Evolutionary conservation across 2,113 vertebrate genomes (phyloP).

Genomic region (Montifringilla adamsi): DNA sequence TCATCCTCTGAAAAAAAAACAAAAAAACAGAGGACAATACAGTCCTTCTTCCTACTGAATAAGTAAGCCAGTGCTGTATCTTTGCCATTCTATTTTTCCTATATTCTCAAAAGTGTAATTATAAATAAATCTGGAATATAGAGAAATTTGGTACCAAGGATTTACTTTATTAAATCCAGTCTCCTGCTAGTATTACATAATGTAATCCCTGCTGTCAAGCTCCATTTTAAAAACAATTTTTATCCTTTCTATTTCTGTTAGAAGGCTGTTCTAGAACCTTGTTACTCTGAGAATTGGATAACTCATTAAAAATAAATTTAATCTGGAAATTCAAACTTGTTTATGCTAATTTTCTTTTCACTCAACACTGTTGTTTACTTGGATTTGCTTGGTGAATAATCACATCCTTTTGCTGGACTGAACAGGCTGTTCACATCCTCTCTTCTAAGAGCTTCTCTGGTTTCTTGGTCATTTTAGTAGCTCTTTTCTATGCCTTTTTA

Average conservation of each 20-base stretch:
- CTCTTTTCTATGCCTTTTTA: neutral
- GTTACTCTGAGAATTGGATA: neutral
- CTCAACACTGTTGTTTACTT: constrained; percentile 6
- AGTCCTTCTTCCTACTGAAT: neutral
- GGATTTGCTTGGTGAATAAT: constrained; percentile 11
- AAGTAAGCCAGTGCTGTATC: neutral
- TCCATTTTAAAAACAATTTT: neutral
- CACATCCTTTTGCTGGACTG: neutral
- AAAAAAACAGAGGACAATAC: neutral
- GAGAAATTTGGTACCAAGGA: neutral
- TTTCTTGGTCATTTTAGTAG: neutral
- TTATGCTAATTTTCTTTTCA: constrained; percentile 19
- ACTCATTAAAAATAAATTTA: constrained; percentile 11
- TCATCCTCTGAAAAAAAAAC: neutral
- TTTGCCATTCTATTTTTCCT: neutral
- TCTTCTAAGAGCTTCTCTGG: neutral
- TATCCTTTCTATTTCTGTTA: neutral
- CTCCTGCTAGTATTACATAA: neutral
- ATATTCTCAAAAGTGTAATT: neutral
- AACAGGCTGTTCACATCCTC: neutral
- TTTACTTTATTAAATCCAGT: neutral
- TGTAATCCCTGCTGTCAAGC: neutral
- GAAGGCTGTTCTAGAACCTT: neutral
- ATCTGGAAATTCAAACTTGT: neutral
- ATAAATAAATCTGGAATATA: neutral